Conservation (phyloP, 1,140 invertebrate genomes). For the Paraescarpia echinospica region DNA sequence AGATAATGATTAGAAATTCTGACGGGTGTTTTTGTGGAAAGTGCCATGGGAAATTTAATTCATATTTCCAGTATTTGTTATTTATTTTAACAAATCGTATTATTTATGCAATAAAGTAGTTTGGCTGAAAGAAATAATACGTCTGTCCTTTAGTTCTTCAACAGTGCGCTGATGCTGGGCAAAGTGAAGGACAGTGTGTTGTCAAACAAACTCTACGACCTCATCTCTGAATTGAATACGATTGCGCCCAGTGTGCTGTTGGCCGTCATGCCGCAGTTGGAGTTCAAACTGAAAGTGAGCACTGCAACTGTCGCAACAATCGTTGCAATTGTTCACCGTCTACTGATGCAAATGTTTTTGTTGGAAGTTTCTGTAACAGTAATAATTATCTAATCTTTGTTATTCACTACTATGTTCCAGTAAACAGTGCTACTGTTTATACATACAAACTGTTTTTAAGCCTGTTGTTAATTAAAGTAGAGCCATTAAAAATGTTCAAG, state of each 20-base stretch:
- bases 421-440: neutral
- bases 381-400: too few species aligned
- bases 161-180: constrained; percentile 88
- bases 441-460: neutral
- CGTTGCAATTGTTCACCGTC: neutral
- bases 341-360: neutral
- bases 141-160: constrained; percentile 77
- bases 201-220: constrained; percentile 74
- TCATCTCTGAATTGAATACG: constrained; percentile 95
- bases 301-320: neutral
- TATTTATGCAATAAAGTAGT: too few species aligned
- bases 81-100: too few species aligned
- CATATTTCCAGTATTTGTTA: too few species aligned
- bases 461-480: too few species aligned
- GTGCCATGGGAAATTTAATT: too few species aligned
- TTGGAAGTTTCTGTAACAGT: too few species aligned
- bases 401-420: neutral
- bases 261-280: constrained; percentile 88
- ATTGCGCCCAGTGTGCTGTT: constrained; percentile 87
- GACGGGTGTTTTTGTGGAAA: too few species aligned
- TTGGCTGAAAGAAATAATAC: too few species aligned
- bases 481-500: too few species aligned
- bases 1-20: too few species aligned
- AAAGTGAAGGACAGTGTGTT: constrained; percentile 64
- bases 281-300: constrained; percentile 69